These are phyloP conservation scores for Yponomeuta plumbellus DNA, from an alignment of 2,888 invertebrate species.

Conservation along the genomic window DNA sequence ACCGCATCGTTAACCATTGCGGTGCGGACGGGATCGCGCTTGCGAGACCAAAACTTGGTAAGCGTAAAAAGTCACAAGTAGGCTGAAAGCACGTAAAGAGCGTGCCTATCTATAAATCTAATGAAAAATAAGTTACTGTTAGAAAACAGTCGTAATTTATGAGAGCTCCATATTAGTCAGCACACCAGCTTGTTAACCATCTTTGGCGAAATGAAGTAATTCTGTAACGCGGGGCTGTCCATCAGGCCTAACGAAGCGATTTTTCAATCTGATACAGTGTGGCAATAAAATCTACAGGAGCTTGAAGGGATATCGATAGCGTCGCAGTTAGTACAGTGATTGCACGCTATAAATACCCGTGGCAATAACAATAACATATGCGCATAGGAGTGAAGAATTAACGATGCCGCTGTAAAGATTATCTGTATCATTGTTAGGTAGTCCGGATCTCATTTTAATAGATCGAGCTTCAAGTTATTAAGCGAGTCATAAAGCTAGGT, in stretches of 20 bases:
- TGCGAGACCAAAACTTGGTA: not conserved
- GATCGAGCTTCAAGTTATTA: not conserved
- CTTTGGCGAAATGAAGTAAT: constrained; percentile 13
- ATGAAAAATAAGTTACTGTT: not conserved
- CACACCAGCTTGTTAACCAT: constrained; percentile 9
- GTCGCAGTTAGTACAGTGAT: not conserved
- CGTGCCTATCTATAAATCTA: not conserved
- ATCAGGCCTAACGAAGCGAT: constrained; percentile 7
- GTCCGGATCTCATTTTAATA: constrained; percentile 1
- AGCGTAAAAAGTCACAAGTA: not conserved
- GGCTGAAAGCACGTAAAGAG: not conserved
- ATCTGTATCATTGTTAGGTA: not conserved
- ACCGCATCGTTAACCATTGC: not conserved
- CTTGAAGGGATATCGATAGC: not conserved
- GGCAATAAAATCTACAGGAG: not conserved
- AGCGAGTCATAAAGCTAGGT: not conserved
- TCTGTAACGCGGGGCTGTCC: constrained; percentile 1
- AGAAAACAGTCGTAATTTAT: not conserved
- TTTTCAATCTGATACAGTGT: not conserved
- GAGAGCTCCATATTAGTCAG: not conserved
- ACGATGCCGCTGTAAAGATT: not conserved
- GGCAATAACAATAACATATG: not conserved
- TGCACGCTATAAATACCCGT: not conserved
- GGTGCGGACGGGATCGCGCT: not conserved
- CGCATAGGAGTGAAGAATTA: not conserved